Evolutionary conservation across 1,140 invertebrate genomes (phyloP).

Genomic region (Apolygus lucorum): DNA sequence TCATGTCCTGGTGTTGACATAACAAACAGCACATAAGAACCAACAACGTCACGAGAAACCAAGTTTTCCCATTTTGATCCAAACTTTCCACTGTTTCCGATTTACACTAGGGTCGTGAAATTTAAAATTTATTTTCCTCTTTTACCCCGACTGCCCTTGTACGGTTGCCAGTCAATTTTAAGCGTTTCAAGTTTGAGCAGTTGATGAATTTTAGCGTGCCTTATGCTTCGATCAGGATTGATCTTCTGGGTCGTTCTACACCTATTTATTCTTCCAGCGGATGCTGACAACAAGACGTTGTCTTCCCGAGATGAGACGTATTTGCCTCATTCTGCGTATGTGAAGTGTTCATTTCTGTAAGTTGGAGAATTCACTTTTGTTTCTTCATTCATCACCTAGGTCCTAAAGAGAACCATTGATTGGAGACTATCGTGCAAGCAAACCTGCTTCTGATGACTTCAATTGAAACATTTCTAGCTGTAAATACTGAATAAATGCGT

Average conservation of each 20-base stretch:
- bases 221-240: background rate
- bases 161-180: background rate
- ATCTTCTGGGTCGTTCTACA: background rate
- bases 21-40: no score
- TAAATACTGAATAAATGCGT: background rate
- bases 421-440: background rate
- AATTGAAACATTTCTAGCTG: background rate
- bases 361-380: slow-evolving; percentile 19
- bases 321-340: slow-evolving; percentile 29
- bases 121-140: background rate
- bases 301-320: slow-evolving; percentile 11
- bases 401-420: background rate
- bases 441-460: background rate
- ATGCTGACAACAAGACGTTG: background rate
- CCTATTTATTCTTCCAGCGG: background rate
- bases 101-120: background rate
- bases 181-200: background rate
- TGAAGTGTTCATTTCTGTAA: slow-evolving; percentile 32
- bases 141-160: background rate
- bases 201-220: background rate
- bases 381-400: no score
- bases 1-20: no score
- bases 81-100: background rate
- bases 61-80: background rate
- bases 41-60: background rate